phyloP scores from a whole-genome alignment of 1,140 invertebrate species.

The Platorchestia sp. region DNA sequence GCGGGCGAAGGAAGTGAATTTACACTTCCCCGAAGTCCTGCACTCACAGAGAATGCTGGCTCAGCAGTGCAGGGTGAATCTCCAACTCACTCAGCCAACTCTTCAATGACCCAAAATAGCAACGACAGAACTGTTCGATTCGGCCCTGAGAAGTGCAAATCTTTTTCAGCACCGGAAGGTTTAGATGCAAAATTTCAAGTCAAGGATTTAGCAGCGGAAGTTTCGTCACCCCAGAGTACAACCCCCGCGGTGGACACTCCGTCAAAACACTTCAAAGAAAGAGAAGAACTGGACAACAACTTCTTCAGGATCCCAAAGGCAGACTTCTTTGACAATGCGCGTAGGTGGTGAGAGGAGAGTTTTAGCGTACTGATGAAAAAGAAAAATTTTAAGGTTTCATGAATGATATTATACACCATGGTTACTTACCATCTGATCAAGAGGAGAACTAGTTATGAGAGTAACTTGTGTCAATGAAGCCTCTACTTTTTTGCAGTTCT shows the following conservation, averaged over 20 bases:
- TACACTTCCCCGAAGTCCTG: not conserved
- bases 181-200: not conserved
- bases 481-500: not conserved
- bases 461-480: not conserved
- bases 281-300: not conserved
- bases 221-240: not conserved
- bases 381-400: not conserved
- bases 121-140: not conserved
- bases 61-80: not conserved
- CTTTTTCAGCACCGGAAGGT: not conserved
- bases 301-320: not conserved
- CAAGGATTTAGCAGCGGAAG: not conserved
- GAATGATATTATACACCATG: not conserved
- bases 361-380: not conserved
- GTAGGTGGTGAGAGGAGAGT: not conserved
- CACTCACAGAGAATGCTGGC: not conserved
- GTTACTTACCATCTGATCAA: not conserved
- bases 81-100: not conserved
- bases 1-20: not conserved
- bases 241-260: not conserved
- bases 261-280: not conserved
- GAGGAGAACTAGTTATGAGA: not conserved
- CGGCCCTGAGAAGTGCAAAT: not conserved
- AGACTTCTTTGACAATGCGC: not conserved
- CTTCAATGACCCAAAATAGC: not conserved